Evolutionary conservation across 2,888 invertebrate genomes (phyloP), one percentile per base, ranked within the genome.

Genomic region (Xestia c-nigrum): DNA sequence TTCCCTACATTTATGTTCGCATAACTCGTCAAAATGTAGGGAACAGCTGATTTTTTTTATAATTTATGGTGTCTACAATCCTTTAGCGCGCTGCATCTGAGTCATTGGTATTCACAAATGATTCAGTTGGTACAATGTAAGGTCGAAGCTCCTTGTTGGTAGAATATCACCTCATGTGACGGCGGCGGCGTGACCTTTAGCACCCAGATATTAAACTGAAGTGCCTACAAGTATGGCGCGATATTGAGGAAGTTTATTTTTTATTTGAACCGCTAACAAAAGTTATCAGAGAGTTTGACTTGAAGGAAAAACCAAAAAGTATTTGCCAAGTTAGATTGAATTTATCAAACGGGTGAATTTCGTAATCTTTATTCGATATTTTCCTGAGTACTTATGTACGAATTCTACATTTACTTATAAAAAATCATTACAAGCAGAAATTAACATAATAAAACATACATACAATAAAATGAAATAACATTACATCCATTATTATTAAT

Each of bases 81-180:
- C 65, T 78, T 72, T 69, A 61, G 47, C 57, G 71, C 21, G 16
- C 12, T 61, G 65, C 68, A 76, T 76, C 78, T 80, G 72, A 82
- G 47, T 81, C 81, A 88, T 85, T 84, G 70, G 59, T 81, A 84
- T 81, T 80, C 79, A 78, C 74, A 76, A 74, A 67, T 76, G 86
- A 74, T 76, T 88, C 78, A 66, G 70, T 61, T 52, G 24, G 57
- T 63, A 85, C 84, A 82, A 84, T 84, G 68, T 85, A 81, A 85
- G 89, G 87, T 71, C 84, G 78, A 38, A 76, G 43, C 67, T 74
- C 87, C 89, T 72, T 87, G 77, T 81, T 64, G 21, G 83, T 46
- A n/a, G 59, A 73, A 55, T 65, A 74, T 78, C 83, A 76, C 72
- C 63, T 47, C 24, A 65, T 38, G 43, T 43, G 43, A 43, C 21